Evolutionary conservation across 2,113 vertebrate genomes (phyloP), one percentile per base, ranked within the genome.

Genomic region (Tupaia tana): DNA sequence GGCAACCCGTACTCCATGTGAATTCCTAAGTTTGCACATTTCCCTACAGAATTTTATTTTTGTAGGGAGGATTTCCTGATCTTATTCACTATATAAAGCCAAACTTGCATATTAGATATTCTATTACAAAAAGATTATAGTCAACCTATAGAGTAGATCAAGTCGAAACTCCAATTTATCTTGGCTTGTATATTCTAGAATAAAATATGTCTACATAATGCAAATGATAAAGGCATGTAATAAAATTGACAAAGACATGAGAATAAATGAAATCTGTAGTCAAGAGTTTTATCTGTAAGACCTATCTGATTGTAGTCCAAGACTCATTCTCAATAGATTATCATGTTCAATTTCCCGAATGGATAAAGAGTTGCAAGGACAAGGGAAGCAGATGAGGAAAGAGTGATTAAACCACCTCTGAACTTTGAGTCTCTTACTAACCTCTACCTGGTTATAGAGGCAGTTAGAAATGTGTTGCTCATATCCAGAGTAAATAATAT

Each of bases 141-240:
- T 73, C 31, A 80, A 74, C 20, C 24, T 67, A 77, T 52, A 86
- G 34, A 95, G 58, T 43, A 90, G 77, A 89, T 78, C 77, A 82
- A 91, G 7, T 81, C 31, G 52, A 77, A 71, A 87, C 27, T 84
- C 66, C 16, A 71, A 19, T 64, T 59, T 75, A 77, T 24, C 24
- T 64, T 58, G 71, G 87, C 66, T 61, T 0, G 2, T 58, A 81
- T 11, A 87, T 75, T 81, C 89, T 58, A 74, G 70, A 86, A 86
- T 61, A 64, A 90, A 93, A 52, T 52, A 83, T 31, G 9, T 16
- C 27, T 61, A 58, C 43, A 43, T 43, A 43, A 43, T 43, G 6
- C 75, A 80, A 34, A 73, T 43, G 43, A 43, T 43, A 43, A 43
- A 43, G 43, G 34, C 78, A 31, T 22, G 11, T 56, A 64, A 79